Conservation (phyloP, 2,888 invertebrate species). For the Scaptodrosophila latifasciaeformis region DNA sequence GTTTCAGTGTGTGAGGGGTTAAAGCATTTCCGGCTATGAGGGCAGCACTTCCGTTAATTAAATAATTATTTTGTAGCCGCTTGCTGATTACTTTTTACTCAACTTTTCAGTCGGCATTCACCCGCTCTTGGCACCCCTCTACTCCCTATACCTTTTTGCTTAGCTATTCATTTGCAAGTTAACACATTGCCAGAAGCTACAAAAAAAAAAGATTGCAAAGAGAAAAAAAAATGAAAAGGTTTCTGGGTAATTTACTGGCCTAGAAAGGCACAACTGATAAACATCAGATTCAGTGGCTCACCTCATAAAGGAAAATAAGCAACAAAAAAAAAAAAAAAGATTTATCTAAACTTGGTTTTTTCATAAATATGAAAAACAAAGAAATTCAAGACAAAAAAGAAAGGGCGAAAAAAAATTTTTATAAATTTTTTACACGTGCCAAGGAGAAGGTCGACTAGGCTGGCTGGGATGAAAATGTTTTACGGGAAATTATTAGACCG, state of each 20-base stretch:
- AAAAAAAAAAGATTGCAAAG: no score
- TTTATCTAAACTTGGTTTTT: neutral
- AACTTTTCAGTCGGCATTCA: slow-evolving; percentile 19
- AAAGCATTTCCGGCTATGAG: neutral
- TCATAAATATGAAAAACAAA: slow-evolving; percentile 11
- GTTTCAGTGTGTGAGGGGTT: neutral
- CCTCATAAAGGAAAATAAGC: slow-evolving; percentile 4
- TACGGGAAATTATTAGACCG: slow-evolving; percentile 41
- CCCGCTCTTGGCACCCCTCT: slow-evolving; percentile 7
- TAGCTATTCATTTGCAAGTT: slow-evolving; percentile 46
- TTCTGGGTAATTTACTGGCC: slow-evolving; percentile 20
- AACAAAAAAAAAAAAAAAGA: slow-evolving; percentile 6
- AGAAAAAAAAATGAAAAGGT: no score
- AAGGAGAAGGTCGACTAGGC: no score
- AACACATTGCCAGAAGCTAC: slow-evolving; percentile 20
- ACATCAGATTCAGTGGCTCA: slow-evolving; percentile 16
- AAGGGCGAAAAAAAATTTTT: slow-evolving; percentile 19
- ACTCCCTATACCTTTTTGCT: neutral
- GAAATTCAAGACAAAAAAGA: slow-evolving; percentile 2
- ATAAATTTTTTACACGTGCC: slow-evolving; percentile 1
- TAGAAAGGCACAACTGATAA: no score
- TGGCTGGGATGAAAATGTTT: neutral
- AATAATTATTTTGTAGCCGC: slow-evolving; percentile 67
- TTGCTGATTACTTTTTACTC: slow-evolving; percentile 60
- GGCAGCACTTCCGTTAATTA: slow-evolving; percentile 61